Percentiles rank a stretch among this genome's conserved stretches.
Conservation (phyloP, 2,113 vertebrate species). For the Chauna torquata region DNA sequence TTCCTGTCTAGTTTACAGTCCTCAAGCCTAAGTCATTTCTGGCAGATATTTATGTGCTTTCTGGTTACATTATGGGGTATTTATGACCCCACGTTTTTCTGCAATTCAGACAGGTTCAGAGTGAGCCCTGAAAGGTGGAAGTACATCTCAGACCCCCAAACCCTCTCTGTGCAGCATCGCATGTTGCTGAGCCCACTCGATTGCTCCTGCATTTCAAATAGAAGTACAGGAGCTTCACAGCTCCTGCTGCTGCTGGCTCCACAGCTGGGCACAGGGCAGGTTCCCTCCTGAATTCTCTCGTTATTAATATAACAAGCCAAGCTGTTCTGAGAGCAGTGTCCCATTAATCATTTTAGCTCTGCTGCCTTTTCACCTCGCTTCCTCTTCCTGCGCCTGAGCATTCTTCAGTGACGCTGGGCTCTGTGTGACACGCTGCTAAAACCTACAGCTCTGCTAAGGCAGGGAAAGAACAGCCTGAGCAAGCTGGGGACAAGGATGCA, state of each 20-base stretch:
- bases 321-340: constrained; percentile 11
- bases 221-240: background rate
- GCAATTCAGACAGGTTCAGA: background rate
- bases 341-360: constrained; percentile 57
- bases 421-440: background rate
- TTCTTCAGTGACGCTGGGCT: background rate
- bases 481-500: background rate
- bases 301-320: constrained; percentile 65
- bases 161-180: background rate
- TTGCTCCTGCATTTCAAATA: background rate
- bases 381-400: constrained; percentile 6
- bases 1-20: background rate
- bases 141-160: background rate
- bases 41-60: background rate
- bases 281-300: constrained; percentile 54
- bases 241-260: background rate
- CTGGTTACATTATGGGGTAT: background rate
- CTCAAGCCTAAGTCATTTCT: background rate
- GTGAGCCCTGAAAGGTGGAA: background rate
- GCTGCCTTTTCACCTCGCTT: constrained; percentile 33
- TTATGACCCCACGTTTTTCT: background rate
- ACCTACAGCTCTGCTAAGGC: background rate
- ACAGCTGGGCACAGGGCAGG: background rate
- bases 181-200: background rate
- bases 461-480: background rate